Conservation (phyloP, 2,888 invertebrate species). For the Caenorhabditis becei region DNA sequence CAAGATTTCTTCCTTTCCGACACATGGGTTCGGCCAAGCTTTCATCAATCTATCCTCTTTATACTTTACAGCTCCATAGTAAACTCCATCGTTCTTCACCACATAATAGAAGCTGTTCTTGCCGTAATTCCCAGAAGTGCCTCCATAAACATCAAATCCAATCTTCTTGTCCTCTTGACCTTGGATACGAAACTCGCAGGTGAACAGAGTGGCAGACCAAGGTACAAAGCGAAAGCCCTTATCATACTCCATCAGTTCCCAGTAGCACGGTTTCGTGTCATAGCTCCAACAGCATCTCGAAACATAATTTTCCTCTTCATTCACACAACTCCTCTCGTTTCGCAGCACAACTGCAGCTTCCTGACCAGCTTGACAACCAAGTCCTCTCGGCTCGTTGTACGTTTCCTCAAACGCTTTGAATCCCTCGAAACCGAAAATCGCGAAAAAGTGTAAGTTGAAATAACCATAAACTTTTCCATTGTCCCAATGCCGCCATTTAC, state of each 20-base stretch:
- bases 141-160: slow-evolving; percentile 62
- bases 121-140: slow-evolving; percentile 49
- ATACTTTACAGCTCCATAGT: slow-evolving; percentile 47
- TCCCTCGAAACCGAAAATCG: slow-evolving; percentile 39
- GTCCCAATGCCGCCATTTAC: slow-evolving; percentile 44
- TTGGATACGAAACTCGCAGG: slow-evolving; percentile 41
- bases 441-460: slow-evolving; percentile 12
- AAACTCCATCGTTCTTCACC: slow-evolving; percentile 61
- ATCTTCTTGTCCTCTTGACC: slow-evolving; percentile 30
- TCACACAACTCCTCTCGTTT: slow-evolving; percentile 48
- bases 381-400: slow-evolving; percentile 29
- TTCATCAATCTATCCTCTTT: slow-evolving; percentile 27
- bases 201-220: slow-evolving; percentile 37
- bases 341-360: slow-evolving; percentile 51
- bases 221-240: slow-evolving; percentile 48
- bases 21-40: slow-evolving; percentile 41
- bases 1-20: slow-evolving; percentile 9
- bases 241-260: slow-evolving; percentile 25
- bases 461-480: slow-evolving; percentile 52
- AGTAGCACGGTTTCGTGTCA: background rate
- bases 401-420: slow-evolving; percentile 30
- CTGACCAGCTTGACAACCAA: slow-evolving; percentile 49
- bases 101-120: slow-evolving; percentile 46
- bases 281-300: slow-evolving; percentile 43
- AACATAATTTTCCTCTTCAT: slow-evolving; percentile 15